Base-by-base conservation (phyloP, 2,113 vertebrate species). In the Caranx ignobilis region DNA sequence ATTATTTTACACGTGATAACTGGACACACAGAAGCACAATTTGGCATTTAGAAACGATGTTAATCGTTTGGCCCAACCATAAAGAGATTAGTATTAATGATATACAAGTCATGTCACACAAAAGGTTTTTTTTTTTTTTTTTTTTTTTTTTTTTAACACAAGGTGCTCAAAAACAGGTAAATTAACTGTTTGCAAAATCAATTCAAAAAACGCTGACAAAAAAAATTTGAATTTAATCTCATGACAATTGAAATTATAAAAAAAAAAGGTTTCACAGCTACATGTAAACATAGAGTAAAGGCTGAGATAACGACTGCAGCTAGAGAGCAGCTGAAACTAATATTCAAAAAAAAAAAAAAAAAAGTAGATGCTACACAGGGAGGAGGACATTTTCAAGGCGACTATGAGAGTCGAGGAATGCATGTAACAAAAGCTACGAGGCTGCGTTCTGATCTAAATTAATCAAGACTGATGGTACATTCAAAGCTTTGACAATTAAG, bases 401-500 rank as follows among this genome's bases (percentile, higher is more conserved):
- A 50, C 37, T 56, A 66, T 52, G 71, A 60, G 35, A 52, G 35
- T 75, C 7, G 5, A 78, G 67, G 79, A 87, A 88, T 79, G 75
- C 26, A 32, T 16, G 16, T 21, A 4, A 48, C 13, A 41, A 18
- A 32, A 57, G 19, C 31, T 5, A 19, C 47, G 32, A 61, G 18
- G 65, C 43, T 35, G 57, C 26, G 13, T 6, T n/a, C 9, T 21
- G 5, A 41, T 18, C 31, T 13, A 3, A 45, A 35, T 39, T 13
- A 50, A 50, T 4, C 2, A 31, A 34, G 68, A 66, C 31, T 1
- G 9, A 67, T 48, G 81, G 43, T 77, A 91, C 88, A 93, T 91
- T 92, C 86, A 92, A 86, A 78, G 77, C 88, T 92, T 88, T 83
- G 75, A 85, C 84, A 76, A 82, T 86, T 86, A 87, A 88, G 84